These are phyloP conservation scores for Tetramorium parvispinum DNA, from an alignment of 1,140 invertebrate genomes.

Conservation along the genomic window DNA sequence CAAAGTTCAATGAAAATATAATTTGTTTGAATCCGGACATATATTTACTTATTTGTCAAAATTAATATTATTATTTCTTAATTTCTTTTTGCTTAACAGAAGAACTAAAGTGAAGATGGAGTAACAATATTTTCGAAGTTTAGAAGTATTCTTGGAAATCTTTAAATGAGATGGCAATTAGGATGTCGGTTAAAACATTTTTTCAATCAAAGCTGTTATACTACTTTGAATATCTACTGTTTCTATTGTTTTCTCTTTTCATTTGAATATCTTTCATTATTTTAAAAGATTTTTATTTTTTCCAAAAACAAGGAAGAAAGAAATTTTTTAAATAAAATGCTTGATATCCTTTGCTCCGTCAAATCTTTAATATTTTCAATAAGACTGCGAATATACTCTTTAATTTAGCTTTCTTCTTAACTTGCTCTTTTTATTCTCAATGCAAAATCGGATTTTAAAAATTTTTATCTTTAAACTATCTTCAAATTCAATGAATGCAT, in stretches of 20 bases:
- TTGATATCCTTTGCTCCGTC: neutral
- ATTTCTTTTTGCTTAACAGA: neutral
- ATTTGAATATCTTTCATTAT: neutral
- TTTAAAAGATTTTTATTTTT: neutral
- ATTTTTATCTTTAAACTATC: neutral
- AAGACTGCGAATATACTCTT: neutral
- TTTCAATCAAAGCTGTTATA: neutral
- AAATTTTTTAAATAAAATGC: neutral
- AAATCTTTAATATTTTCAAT: neutral
- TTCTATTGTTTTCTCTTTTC: neutral
- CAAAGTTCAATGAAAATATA: neutral
- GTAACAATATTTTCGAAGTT: neutral
- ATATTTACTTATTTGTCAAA: neutral
- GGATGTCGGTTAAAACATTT: neutral
- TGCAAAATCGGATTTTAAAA: neutral
- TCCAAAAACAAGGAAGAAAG: neutral
- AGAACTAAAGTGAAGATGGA: neutral
- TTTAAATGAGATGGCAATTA: neutral
- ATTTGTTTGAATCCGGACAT: neutral
- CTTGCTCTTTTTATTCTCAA: neutral
- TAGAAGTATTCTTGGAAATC: neutral
- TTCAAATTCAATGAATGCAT: neutral
- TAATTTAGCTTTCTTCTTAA: neutral
- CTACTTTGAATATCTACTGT: neutral
- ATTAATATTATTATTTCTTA: neutral